These are phyloP conservation scores for Ips typographus DNA, from an alignment of 1,140 invertebrate species.

Conservation along the genomic window DNA sequence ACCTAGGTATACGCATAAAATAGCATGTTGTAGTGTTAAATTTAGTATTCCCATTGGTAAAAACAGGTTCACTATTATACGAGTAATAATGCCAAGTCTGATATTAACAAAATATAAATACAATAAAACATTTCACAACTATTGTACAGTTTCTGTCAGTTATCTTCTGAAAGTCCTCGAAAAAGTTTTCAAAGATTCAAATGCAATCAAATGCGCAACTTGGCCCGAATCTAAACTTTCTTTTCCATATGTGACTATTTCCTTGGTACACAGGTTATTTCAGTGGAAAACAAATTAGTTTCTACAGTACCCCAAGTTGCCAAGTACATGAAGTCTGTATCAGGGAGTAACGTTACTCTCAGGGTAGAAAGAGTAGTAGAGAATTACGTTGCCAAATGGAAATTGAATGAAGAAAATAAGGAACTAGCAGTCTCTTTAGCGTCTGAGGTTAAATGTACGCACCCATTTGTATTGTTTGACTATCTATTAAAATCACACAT, in stretches of 20 bases:
- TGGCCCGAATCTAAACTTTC: background rate
- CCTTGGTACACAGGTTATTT: slow-evolving; percentile 40
- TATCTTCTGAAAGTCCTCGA: no score
- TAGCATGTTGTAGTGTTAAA: no score
- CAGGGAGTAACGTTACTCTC: slow-evolving; percentile 56
- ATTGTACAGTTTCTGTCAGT: no score
- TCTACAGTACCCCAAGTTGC: slow-evolving; percentile 72
- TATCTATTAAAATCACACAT: background rate
- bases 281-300: slow-evolving; percentile 78
- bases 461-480: background rate
- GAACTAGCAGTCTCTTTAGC: slow-evolving; percentile 4
- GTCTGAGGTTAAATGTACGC: slow-evolving; percentile 30
- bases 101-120: no score
- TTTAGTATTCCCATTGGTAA: no score
- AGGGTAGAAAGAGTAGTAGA: slow-evolving; percentile 61
- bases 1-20: no score
- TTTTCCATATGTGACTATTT: slow-evolving; percentile 46
- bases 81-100: no score
- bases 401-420: slow-evolving; percentile 30
- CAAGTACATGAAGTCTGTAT: slow-evolving; percentile 62
- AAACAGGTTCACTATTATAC: no score
- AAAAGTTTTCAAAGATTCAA: no score
- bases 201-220: no score
- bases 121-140: no score
- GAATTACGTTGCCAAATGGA: slow-evolving; percentile 45